Percentiles rank a stretch among this genome's conserved stretches.
Conservation (phyloP, 2,888 invertebrate genomes). For the Dicyrtoma fusca region DNA sequence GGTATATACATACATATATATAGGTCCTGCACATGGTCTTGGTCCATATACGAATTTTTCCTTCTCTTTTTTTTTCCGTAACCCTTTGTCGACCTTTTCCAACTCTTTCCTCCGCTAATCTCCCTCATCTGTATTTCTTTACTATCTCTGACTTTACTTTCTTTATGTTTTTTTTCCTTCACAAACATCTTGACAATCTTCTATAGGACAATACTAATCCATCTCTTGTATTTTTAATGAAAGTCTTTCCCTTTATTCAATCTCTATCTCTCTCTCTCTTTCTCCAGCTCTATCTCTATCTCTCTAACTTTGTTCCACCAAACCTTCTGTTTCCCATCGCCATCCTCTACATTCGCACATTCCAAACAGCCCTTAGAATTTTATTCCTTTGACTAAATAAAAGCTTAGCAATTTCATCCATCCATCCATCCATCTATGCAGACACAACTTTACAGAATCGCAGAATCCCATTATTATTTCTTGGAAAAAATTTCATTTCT, state of each 20-base stretch:
- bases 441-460: no score
- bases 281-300: neutral
- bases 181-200: neutral
- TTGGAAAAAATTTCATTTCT: no score
- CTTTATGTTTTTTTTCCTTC: neutral
- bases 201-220: slow-evolving; percentile 13
- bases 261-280: slow-evolving; percentile 4
- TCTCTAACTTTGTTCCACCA: no score
- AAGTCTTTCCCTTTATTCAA: neutral
- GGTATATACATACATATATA: no score
- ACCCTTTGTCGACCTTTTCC: slow-evolving; percentile 9
- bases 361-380: no score
- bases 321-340: no score
- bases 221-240: slow-evolving; percentile 31
- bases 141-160: slow-evolving; percentile 10
- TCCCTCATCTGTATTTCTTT: slow-evolving; percentile 17
- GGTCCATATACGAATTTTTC: neutral
- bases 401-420: no score
- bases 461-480: no score
- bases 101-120: slow-evolving; percentile 13
- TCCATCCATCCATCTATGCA: no score
- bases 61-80: neutral
- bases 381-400: no score
- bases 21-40: neutral
- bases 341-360: no score